Evolutionary conservation across 2,888 invertebrate species (phyloP), one percentile per base, ranked within the genome.

Genomic region (Dryobotodes eremita): DNA sequence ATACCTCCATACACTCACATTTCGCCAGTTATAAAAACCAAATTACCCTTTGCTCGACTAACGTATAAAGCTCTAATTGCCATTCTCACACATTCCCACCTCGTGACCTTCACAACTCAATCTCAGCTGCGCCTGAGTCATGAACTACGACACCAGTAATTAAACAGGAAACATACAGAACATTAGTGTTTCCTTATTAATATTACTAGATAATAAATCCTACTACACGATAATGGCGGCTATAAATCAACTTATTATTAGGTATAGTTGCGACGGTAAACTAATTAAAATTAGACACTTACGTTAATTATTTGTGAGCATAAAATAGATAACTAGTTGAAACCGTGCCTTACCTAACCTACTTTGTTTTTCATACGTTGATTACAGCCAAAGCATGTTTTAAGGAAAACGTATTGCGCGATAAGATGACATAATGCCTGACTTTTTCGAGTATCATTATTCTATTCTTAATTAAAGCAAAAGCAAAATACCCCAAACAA

Each of bases 111-210:
- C 75, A 55, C 23, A 48, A 31, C 68, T 53, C 57, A 77, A 61
- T 82, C 66, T 69, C 46, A 46, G 53, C 13, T 23, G 53, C 7
- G 36, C 31, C 53, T 74, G 57, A 83, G 48, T 86, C 82, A 75
- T 53, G 61, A 55, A 62, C 61, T 68, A 48, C 31, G 61, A 84
- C 71, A 83, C 57, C 15, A 70, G 42, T 61, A 78, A 87, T 77
- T 62, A 77, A 85, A 69, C 71, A 87, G 77, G 80, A 87, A 84
- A 87, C 42, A 65, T 62, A 66, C 23, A 26, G 5, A 65, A 62
- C 48, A 46, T 76, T 75, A 77, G 7, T 48, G 57, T 80, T 87
- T 85, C 85, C 87, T 85, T 80, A 84, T 87, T 84, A 80, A 79
- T 64, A 73, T 70, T 26, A n/a, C 71, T 15, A 48, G 70, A 71